Percentiles rank a stretch among this genome's conserved stretches.
These are phyloP conservation scores for Xestia ashworthii DNA, from an alignment of 2,888 invertebrate species.

Conservation along the genomic window DNA sequence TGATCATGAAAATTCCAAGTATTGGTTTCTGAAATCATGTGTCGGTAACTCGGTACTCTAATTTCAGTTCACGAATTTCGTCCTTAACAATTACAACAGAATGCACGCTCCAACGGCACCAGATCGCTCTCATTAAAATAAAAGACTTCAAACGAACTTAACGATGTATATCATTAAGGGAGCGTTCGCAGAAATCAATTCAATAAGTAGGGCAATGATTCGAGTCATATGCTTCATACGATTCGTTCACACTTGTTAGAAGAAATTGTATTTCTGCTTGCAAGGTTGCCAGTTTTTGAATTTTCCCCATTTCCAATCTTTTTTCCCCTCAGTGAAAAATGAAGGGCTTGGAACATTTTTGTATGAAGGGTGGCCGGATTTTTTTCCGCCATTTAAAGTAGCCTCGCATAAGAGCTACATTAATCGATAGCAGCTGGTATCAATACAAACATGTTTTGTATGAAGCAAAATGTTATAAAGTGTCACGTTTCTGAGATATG, in stretches of 20 bases:
- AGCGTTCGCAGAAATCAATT: conserved; percentile 38
- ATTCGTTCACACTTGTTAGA: conserved; percentile 60
- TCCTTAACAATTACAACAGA: background rate
- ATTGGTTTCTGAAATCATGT: background rate
- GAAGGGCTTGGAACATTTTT: no score
- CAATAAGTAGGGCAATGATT: conserved; percentile 57
- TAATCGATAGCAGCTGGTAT: no score
- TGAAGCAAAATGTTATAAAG: no score
- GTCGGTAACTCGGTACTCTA: background rate
- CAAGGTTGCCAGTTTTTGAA: background rate
- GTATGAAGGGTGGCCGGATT: no score
- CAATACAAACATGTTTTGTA: no score
- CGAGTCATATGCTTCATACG: conserved; percentile 48
- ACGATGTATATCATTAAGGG: conserved; percentile 26
- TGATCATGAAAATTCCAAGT: background rate
- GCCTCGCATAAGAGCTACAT: no score
- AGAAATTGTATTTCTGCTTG: conserved; percentile 45
- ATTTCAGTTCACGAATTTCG: background rate
- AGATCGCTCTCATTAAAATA: conserved; percentile 20
- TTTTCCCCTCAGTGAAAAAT: no score
- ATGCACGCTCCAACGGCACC: background rate
- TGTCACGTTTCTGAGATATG: no score
- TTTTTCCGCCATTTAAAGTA: no score
- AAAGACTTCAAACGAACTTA: conserved; percentile 30
- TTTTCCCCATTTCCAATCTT: no score